These are phyloP conservation scores for Addax nasomaculatus DNA, from an alignment of 2,113 vertebrate genomes.

Conservation along the genomic window DNA sequence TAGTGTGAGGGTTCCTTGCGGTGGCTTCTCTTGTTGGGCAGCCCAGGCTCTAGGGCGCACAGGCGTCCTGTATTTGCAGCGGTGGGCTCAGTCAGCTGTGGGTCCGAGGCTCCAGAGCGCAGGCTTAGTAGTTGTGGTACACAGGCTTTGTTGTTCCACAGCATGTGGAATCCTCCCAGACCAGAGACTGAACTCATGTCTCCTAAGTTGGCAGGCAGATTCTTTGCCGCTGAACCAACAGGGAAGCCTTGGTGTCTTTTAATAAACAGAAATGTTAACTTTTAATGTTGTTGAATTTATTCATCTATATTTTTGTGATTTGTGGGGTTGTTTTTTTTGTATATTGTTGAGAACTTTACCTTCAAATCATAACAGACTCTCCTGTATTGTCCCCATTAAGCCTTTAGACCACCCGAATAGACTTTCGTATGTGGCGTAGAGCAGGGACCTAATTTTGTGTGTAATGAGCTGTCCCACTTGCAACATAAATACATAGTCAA, in stretches of 20 bases:
- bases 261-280: neutral
- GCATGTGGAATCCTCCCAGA: neutral
- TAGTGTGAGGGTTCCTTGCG: neutral
- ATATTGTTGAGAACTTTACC: neutral
- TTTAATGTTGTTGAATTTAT: neutral
- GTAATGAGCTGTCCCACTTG: neutral
- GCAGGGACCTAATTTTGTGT: neutral
- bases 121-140: neutral
- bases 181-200: neutral
- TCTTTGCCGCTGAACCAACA: neutral
- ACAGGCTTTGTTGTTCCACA: neutral
- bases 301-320: neutral
- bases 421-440: neutral
- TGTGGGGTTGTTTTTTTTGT: neutral
- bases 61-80: neutral
- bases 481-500: neutral
- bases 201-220: neutral
- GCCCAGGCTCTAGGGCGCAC: neutral
- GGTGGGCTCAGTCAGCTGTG: neutral
- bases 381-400: neutral
- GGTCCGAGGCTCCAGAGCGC: neutral
- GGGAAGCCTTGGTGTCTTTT: neutral
- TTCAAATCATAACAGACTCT: neutral
- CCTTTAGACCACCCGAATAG: neutral
- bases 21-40: neutral